These are phyloP conservation scores for Hydrochoerus hydrochaeris DNA, from an alignment of 2,113 vertebrate genomes.

Conservation along the genomic window DNA sequence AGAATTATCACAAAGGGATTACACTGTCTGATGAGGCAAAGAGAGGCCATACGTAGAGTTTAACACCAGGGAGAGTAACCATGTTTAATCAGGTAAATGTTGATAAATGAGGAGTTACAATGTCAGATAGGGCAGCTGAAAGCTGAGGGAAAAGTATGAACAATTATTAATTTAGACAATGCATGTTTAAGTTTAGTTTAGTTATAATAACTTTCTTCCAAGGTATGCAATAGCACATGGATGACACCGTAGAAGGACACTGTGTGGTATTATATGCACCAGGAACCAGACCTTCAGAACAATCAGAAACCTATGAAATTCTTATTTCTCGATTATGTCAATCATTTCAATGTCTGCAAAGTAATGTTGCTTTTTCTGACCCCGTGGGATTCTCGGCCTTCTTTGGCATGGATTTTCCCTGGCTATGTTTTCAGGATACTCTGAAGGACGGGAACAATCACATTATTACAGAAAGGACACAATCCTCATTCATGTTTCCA, in stretches of 20 bases:
- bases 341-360: neutral
- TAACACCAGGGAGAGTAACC: neutral
- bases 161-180: neutral
- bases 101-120: neutral
- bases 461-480: constrained; percentile 55
- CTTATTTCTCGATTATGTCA: neutral
- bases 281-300: neutral
- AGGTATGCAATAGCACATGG: neutral
- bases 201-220: neutral
- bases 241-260: neutral
- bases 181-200: neutral
- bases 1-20: too few species aligned
- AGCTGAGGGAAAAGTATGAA: neutral
- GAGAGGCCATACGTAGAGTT: neutral
- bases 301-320: neutral
- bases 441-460: constrained; percentile 77
- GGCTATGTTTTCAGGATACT: constrained; percentile 75
- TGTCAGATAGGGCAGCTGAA: neutral
- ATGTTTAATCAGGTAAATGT: neutral
- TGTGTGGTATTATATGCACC: rapidly evolving
- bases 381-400: constrained; percentile 39
- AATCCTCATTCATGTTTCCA: constrained; percentile 69
- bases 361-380: neutral
- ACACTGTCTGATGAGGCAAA: neutral
- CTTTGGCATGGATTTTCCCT: constrained; percentile 60